Base-by-base conservation (phyloP, 1,140 invertebrate genomes). In the Eciton burchellii region DNA sequence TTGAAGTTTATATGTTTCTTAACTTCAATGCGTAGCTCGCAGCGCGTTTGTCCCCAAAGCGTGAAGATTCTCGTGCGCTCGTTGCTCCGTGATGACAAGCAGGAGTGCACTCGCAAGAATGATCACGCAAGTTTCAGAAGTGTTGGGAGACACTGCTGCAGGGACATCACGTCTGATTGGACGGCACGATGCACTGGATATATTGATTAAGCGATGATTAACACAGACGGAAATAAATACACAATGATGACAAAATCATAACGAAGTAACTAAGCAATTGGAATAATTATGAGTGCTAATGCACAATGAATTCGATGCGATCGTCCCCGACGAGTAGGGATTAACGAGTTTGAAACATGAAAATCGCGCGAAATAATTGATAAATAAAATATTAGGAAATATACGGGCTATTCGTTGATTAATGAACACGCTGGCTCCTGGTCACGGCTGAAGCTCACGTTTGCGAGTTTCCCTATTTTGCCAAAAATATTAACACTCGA, bases 221-320 rank as follows among this genome's bases (percentile, higher is more conserved):
- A 56, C 4, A 63, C 35, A 54, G 35, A 57, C 21, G 68, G 60
- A 56, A 56, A 79, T 66, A 66, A 68, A 77, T 79, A 41, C 29
- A 12, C 12, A 79, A 79, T 68, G 49, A 70, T 45, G 24, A 29
- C 52, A 26, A 70, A 79, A 79, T 70, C 56, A 79, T 70, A 77
- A 77, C 49, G 63, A 79, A 63, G 8, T 79, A 68, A 79, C 63
- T 70, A 68, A 70, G 35, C 49, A 79, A 79, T 79, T 45, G 45
- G 74, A 43, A 70, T 68, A 70, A 79, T 79, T 57, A 26, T 26
- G 16, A 29, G 19, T 26, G 60, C 52, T 43, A 43, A 65, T 49
- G n/a, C 45, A 45, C 56, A 70, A 79, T 70, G 24, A 29, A 45
- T 68, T 57, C 45, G 63, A 62, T 24, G 29, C 41, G 29, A 79